phyloP scores from a whole-genome alignment of 2,888 invertebrate genomes.

The Rhodophaea formosa region DNA sequence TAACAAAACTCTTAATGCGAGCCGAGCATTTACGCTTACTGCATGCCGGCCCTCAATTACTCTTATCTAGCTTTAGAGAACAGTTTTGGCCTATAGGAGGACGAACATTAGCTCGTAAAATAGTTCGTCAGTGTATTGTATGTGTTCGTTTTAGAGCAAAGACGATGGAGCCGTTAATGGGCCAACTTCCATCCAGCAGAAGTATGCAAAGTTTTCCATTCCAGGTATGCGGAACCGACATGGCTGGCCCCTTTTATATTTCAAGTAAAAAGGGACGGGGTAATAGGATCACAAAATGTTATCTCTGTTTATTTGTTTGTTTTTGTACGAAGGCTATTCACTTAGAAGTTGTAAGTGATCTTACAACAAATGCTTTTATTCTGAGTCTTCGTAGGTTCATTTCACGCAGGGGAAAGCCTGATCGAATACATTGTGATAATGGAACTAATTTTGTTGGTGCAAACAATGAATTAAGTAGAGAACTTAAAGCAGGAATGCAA shows the following conservation, averaged over 20 bases:
- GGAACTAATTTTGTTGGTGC: no score
- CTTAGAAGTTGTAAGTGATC: no score
- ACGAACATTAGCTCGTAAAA: conserved; percentile 21
- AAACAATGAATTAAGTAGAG: no score
- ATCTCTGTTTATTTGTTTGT: no score
- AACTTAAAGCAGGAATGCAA: neutral
- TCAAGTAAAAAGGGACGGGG: conserved; percentile 18
- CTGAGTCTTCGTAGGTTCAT: conserved; percentile 22
- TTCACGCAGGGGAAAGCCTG: conserved; percentile 5
- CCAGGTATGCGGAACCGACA: conserved; percentile 22
- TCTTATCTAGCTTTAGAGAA: conserved; percentile 26
- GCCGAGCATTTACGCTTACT: conserved; percentile 18
- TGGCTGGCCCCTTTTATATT: conserved; percentile 21
- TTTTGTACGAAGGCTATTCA: conserved; percentile 22
- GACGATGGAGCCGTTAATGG: conserved; percentile 24
- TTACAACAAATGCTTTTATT: conserved; percentile 23
- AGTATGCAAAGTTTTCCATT: conserved; percentile 18
- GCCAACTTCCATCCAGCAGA: conserved; percentile 21
- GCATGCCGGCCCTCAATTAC: conserved; percentile 21
- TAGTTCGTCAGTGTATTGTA: conserved; percentile 18
- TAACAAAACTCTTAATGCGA: conserved; percentile 22
- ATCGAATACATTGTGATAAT: no score
- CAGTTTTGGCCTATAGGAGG: conserved; percentile 28
- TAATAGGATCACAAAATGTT: conserved; percentile 14
- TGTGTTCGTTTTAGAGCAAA: conserved; percentile 21